These are phyloP conservation scores for Ametastegia equiseti DNA, from an alignment of 2,888 invertebrate species.

Conservation along the genomic window DNA sequence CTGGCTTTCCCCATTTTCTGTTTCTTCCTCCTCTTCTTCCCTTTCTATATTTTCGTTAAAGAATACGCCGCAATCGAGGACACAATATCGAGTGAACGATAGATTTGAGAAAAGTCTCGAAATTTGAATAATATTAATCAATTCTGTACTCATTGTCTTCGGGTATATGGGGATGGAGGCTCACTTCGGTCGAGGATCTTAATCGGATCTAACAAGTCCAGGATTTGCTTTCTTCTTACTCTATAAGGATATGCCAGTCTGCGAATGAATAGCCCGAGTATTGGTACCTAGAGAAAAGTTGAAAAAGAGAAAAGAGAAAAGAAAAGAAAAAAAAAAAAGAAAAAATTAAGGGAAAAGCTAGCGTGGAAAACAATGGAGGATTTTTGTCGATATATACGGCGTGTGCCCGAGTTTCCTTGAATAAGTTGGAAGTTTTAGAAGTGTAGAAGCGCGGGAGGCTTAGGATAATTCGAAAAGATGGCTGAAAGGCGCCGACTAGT, in stretches of 20 bases:
- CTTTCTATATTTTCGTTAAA: too few species aligned
- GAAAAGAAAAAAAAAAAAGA: neutral
- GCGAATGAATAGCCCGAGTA: constrained; percentile 54
- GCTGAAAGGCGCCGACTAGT: constrained; percentile 66
- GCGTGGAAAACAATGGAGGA: constrained; percentile 19
- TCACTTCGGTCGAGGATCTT: neutral
- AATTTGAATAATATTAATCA: too few species aligned
- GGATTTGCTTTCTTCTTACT: too few species aligned
- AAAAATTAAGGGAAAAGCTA: constrained; percentile 33
- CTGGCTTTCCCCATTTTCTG: neutral
- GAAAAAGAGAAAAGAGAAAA: neutral
- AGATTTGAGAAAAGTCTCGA: neutral
- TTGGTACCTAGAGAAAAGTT: constrained; percentile 53
- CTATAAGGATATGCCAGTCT: neutral
- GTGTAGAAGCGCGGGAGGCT: too few species aligned
- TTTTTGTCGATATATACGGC: constrained; percentile 34
- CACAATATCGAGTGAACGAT: too few species aligned
- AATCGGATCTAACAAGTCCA: neutral
- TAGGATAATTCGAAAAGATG: constrained; percentile 71
- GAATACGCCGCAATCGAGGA: too few species aligned
- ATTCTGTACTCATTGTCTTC: too few species aligned
- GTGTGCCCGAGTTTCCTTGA: constrained; percentile 6
- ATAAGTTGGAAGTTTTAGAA: too few species aligned
- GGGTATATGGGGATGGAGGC: too few species aligned
- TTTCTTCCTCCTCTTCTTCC: too few species aligned